Evolutionary conservation across 1,140 invertebrate species (phyloP), one percentile per base, ranked within the genome.

Genomic region (Streblospio benedicti): DNA sequence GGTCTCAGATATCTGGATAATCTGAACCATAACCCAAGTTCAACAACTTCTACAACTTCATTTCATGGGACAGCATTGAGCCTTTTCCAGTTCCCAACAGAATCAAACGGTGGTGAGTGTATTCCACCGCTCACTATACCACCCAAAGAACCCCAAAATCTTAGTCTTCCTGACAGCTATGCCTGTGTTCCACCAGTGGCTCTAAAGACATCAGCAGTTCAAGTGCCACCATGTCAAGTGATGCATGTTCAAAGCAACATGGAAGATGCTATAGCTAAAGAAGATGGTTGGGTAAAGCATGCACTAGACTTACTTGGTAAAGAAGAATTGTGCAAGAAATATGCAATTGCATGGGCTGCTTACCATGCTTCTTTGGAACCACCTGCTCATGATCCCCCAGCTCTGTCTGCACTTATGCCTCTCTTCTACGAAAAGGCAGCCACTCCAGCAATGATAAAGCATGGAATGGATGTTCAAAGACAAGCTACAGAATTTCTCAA

Each of bases 401-500:
- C n/a, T 27, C 25, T 16, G 14, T 18, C 45, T 27, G 45, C 45
- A 47, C 25, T 47, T 23, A 9, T 47, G 45, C 45, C 45, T 28
- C 30, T 47, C 23, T 47, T 47, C 30, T 23, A 4, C n/a, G 45
- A 18, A 9, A 47, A 47, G 30, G 25, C 45, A 47, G 45, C 25
- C 45, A 6, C 45, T 27, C 45, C 9, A 47, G 45, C 45, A 27
- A 47, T 47, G 45, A 28, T 47, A 9, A 18, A 2, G 16, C 9
- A 47, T 2, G 45, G 23, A 23, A 18, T 56, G 14, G 18, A 53
- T 16, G 38, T 56, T 14, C 23, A n/a, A 20, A 43, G 12, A 14
- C 6, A 18, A 25, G 9, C 43, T 23, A 54, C 18, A 27, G 20
- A 57, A 20, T 30, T 25, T 5, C 20, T 23, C 5, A 69, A 69